These are phyloP conservation scores for Corythoichthys intestinalis DNA, from an alignment of 2,113 vertebrate genomes.

Conservation along the genomic window DNA sequence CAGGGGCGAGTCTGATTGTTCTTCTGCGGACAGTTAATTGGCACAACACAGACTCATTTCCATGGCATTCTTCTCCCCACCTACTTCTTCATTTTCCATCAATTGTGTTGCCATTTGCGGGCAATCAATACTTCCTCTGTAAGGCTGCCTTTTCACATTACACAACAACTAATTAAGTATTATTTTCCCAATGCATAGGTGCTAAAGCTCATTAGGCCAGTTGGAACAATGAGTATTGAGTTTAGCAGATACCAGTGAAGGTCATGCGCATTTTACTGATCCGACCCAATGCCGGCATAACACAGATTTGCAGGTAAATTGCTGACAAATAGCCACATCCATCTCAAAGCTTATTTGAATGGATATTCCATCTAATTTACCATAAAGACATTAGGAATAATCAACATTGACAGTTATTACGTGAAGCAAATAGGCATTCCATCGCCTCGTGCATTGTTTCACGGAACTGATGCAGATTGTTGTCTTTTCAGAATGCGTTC, in stretches of 20 bases:
- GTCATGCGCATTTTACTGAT: neutral
- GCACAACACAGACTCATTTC: slow-evolving; percentile 26
- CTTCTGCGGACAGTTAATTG: slow-evolving; percentile 31
- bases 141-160: too few species aligned
- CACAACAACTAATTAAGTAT: too few species aligned
- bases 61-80: slow-evolving; percentile 16
- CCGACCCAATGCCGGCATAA: neutral
- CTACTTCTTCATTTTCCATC: neutral
- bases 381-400: neutral
- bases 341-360: neutral
- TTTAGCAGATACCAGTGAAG: neutral
- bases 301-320: too few species aligned
- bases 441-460: too few species aligned
- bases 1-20: neutral
- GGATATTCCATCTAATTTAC: neutral
- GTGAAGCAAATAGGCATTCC: neutral
- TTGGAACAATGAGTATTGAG: neutral
- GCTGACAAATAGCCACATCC: too few species aligned
- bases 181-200: neutral
- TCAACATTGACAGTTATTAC: neutral
- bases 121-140: too few species aligned
- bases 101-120: too few species aligned
- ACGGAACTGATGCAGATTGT: too few species aligned
- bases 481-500: too few species aligned
- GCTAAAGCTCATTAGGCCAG: neutral